These are phyloP conservation scores for Ranitomeya imitator DNA, from an alignment of 2,113 vertebrate genomes.

Conservation along the genomic window DNA sequence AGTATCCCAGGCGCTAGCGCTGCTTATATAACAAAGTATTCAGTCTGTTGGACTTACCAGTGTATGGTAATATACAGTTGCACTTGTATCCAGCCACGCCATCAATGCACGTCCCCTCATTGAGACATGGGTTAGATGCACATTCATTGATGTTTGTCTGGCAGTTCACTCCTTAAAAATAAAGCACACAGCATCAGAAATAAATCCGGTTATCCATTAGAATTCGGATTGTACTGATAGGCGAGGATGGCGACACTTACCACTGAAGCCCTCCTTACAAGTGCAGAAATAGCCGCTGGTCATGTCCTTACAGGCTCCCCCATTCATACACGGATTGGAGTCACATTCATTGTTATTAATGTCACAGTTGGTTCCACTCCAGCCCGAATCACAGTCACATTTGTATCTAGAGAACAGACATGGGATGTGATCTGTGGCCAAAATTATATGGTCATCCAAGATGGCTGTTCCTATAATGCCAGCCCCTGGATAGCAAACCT, in stretches of 20 bases:
- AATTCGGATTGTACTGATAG: background rate
- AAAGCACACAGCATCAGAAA: background rate
- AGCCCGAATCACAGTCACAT: conserved; percentile 88
- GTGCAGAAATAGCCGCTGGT: conserved; percentile 92
- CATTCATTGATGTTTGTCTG: conserved; percentile 97
- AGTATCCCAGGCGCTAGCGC: background rate
- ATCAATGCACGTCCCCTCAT: conserved; percentile 93
- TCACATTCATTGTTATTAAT: conserved; percentile 93
- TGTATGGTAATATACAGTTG: conserved; percentile 91
- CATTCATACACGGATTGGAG: conserved; percentile 92
- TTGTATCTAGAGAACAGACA: conserved; percentile 75
- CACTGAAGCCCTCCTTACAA: conserved; percentile 89
- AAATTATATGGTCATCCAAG: background rate
- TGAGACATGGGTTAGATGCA: conserved; percentile 94
- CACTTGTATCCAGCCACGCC: conserved; percentile 93
- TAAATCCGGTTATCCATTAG: background rate
- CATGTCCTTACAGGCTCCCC: conserved; percentile 95
- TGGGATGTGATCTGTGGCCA: background rate
- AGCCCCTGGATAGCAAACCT: background rate
- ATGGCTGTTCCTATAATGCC: background rate
- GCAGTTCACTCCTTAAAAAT: conserved; percentile 85
- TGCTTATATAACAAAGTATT: background rate
- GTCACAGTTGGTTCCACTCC: conserved; percentile 92
- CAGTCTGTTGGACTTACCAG: conserved; percentile 75
- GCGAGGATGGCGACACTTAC: conserved; percentile 68